Evolutionary conservation across 2,113 vertebrate species (phyloP).

Genomic region (Tauraco erythrolophus): DNA sequence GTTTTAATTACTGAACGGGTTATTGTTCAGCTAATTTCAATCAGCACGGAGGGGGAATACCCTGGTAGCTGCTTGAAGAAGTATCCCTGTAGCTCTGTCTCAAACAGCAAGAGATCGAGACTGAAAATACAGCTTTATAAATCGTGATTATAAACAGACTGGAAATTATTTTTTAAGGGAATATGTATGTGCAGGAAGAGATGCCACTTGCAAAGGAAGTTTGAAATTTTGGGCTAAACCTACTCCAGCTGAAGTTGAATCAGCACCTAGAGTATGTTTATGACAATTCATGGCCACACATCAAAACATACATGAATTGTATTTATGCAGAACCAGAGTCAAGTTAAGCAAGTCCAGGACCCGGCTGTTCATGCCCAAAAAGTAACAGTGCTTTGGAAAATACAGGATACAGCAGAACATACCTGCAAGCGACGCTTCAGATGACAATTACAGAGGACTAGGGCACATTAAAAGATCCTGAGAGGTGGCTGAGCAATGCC

Average conservation of each 20-base stretch:
- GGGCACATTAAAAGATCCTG: not conserved
- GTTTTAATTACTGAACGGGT: conserved; percentile 10
- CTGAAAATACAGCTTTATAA: not conserved
- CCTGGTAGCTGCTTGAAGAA: not conserved
- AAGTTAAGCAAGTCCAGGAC: not conserved
- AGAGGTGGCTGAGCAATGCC: not conserved
- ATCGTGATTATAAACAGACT: not conserved
- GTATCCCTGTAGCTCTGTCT: not conserved
- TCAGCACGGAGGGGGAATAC: not conserved
- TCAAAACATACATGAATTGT: not conserved
- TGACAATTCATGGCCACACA: not conserved
- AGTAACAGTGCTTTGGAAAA: not conserved
- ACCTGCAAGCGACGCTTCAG: not conserved
- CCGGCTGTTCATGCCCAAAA: not conserved
- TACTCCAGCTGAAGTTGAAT: not conserved
- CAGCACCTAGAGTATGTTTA: not conserved
- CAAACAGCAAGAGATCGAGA: not conserved
- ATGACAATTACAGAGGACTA: not conserved
- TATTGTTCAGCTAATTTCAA: conserved; percentile 24
- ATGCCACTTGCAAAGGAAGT: not conserved
- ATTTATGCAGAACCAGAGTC: not conserved
- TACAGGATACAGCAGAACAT: not conserved
- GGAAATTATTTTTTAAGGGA: not conserved
- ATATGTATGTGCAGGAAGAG: not conserved
- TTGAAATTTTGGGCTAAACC: not conserved